These are phyloP conservation scores for Hoplostethus mediterraneus DNA, from an alignment of 2,797 vertebrate genomes.

Conservation along the genomic window DNA sequence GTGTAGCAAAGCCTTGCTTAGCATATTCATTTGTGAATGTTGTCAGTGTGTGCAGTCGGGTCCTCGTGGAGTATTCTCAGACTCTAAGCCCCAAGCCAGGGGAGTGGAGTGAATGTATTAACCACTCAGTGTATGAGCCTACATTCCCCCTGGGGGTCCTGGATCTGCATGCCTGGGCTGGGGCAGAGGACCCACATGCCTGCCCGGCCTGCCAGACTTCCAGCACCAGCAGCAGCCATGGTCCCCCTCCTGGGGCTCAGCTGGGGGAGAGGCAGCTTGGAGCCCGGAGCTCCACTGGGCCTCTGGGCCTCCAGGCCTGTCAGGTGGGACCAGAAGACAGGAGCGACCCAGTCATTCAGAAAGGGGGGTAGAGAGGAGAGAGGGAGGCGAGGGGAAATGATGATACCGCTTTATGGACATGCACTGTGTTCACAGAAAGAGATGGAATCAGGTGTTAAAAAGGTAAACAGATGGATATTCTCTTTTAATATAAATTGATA, in stretches of 20 bases:
- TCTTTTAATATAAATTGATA: background rate
- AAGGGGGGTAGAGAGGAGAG: slow-evolving; percentile 5
- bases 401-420: background rate
- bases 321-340: slow-evolving; percentile 60
- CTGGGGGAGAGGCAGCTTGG: slow-evolving; percentile 49
- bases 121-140: slow-evolving; percentile 56
- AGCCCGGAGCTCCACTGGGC: slow-evolving; percentile 48
- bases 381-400: background rate
- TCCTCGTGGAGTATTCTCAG: slow-evolving; percentile 60
- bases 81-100: slow-evolving; percentile 62
- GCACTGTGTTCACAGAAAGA: slow-evolving; percentile 16
- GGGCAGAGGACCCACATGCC: slow-evolving; percentile 60
- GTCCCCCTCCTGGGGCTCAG: slow-evolving; percentile 50
- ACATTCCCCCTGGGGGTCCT: slow-evolving; percentile 57
- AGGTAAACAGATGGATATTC: background rate
- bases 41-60: slow-evolving; percentile 59
- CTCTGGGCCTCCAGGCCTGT: slow-evolving; percentile 46
- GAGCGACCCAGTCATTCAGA: slow-evolving; percentile 52
- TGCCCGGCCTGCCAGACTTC: slow-evolving; percentile 60
- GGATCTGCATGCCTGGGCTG: slow-evolving; percentile 70
- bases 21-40: slow-evolving; percentile 73
- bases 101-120: slow-evolving; percentile 74
- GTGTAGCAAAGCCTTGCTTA: slow-evolving; percentile 60
- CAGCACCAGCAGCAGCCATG: slow-evolving; percentile 56
- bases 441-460: background rate